Evolutionary conservation across 2,888 invertebrate genomes (phyloP).

Genomic region (Callimorpha dominula): DNA sequence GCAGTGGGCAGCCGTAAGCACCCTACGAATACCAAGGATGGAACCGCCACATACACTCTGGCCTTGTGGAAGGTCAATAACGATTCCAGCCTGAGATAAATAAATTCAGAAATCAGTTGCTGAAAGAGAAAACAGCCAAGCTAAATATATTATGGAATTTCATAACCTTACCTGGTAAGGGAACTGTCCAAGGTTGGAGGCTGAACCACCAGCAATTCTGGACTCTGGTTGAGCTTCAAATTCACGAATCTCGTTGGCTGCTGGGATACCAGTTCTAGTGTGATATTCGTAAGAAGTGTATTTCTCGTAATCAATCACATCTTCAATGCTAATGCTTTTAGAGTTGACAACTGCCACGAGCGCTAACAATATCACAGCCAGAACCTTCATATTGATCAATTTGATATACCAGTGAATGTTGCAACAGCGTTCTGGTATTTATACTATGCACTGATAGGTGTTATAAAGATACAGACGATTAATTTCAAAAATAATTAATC

Average conservation of each 20-base stretch:
- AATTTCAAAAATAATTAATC: too few relatives aligned
- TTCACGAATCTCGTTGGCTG: conserved; percentile 42
- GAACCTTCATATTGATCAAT: conserved; percentile 5
- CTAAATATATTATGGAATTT: not conserved
- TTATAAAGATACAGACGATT: too few relatives aligned
- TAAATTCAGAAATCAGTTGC: not conserved
- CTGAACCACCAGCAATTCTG: conserved; percentile 51
- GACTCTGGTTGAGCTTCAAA: conserved; percentile 23
- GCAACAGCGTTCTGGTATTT: not conserved
- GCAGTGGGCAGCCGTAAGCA: conserved; percentile 62
- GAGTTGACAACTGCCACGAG: conserved; percentile 37
- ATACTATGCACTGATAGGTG: too few relatives aligned
- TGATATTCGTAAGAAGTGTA: conserved; percentile 43
- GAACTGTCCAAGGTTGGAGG: conserved; percentile 40
- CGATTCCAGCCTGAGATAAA: conserved; percentile 47
- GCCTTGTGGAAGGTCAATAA: conserved; percentile 50
- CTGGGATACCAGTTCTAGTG: conserved; percentile 40
- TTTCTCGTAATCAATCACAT: conserved; percentile 7
- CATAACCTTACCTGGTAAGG: conserved; percentile 40
- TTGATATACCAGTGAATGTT: too few relatives aligned
- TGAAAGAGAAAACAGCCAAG: not conserved
- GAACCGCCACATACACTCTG: conserved; percentile 57
- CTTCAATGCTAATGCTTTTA: conserved; percentile 26
- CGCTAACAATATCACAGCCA: conserved; percentile 31
- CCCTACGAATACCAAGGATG: conserved; percentile 50